Evolutionary conservation across 2,888 invertebrate genomes (phyloP).

Genomic region (Aporophyla lueneburgensis): DNA sequence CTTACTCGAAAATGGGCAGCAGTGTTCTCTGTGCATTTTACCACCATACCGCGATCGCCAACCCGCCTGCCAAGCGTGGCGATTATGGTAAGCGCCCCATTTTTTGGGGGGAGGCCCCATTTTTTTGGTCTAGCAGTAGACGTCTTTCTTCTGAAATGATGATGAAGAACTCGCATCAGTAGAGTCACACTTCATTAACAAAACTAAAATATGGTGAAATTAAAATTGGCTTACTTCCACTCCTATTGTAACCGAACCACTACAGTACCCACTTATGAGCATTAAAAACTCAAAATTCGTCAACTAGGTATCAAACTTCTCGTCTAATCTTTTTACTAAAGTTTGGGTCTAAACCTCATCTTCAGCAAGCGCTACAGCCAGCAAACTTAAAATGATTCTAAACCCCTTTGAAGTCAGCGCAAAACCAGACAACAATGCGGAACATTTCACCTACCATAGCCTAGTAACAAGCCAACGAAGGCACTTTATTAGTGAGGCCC

Average conservation of each 20-base stretch:
- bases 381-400: neutral
- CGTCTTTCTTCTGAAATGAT: too few species aligned
- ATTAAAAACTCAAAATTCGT: neutral
- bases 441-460: constrained; percentile 41
- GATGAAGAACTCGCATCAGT: too few species aligned
- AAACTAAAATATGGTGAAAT: too few species aligned
- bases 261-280: neutral
- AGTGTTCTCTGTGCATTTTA: too few species aligned
- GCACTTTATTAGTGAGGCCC: constrained; percentile 60
- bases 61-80: too few species aligned
- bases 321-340: neutral
- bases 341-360: neutral
- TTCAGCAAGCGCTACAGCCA: neutral
- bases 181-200: too few species aligned
- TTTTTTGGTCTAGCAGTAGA: too few species aligned
- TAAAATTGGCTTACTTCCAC: too few species aligned
- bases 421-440: constrained; percentile 34
- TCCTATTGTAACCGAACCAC: neutral
- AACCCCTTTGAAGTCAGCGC: constrained; percentile 5
- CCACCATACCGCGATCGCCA: too few species aligned
- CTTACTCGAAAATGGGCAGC: too few species aligned
- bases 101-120: too few species aligned
- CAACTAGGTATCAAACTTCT: neutral
- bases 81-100: too few species aligned
- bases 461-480: constrained; percentile 43